Conservation (phyloP, 2,113 vertebrate genomes). For the Syngnathus scovelli region DNA sequence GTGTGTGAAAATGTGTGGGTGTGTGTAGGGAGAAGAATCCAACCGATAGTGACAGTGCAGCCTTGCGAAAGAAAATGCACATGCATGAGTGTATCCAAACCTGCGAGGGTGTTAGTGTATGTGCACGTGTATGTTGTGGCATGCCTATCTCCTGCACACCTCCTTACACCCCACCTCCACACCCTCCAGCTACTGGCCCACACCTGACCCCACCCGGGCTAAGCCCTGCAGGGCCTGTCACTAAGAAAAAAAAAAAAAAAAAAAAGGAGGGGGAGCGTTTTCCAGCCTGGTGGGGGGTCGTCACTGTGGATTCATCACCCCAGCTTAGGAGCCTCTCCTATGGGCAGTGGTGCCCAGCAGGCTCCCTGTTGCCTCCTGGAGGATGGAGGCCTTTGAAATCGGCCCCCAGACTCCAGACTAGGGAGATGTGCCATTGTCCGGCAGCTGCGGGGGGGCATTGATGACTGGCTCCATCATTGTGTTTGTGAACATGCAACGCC, state of each 20-base stretch:
- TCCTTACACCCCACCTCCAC: conserved; percentile 33
- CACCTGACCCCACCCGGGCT: conserved; percentile 63
- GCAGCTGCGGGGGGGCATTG: conserved; percentile 48
- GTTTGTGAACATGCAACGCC: conserved; percentile 55
- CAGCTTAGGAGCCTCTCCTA: conserved; percentile 60
- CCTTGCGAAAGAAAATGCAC: conserved; percentile 41
- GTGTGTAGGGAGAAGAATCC: conserved; percentile 24
- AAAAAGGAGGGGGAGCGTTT: conserved; percentile 37
- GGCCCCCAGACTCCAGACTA: conserved; percentile 52
- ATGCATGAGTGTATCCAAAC: conserved; percentile 28
- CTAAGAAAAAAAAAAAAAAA: conserved; percentile 34
- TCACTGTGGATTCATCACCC: conserved; percentile 64
- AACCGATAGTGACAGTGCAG: conserved; percentile 46
- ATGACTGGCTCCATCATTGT: conserved; percentile 66
- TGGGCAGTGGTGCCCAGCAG: conserved; percentile 60
- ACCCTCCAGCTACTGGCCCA: conserved; percentile 53
- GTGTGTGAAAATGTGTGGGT: conserved; percentile 15
- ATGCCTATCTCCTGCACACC: conserved; percentile 38
- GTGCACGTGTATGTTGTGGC: conserved; percentile 43
- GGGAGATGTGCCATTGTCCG: conserved; percentile 55
- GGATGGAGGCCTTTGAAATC: conserved; percentile 60
- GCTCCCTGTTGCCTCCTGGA: conserved; percentile 42
- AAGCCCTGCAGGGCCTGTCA: conserved; percentile 43
- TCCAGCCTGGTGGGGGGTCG: conserved; percentile 57
- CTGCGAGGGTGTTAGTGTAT: conserved; percentile 24